These are phyloP conservation scores for Apodemia duryi DNA, from an alignment of 2,888 invertebrate species.

Conservation along the genomic window DNA sequence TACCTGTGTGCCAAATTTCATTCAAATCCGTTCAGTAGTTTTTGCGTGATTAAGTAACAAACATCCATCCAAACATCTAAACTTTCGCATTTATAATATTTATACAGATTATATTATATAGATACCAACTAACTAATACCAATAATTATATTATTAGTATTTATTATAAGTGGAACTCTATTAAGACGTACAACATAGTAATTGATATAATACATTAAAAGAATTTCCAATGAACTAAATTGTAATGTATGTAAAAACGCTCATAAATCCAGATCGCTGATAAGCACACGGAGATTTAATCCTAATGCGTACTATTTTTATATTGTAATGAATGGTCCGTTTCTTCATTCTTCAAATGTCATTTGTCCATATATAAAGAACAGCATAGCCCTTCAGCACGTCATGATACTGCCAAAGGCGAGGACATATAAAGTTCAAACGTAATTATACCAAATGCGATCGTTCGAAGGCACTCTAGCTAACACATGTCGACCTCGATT, in stretches of 20 bases:
- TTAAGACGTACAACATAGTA: neutral
- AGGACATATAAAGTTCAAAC: constrained; percentile 68
- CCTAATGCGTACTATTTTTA: constrained; percentile 6
- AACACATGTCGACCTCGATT: constrained; percentile 61
- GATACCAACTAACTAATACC: no score
- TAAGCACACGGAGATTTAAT: neutral
- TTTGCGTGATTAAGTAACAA: no score
- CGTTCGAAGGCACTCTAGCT: constrained; percentile 62
- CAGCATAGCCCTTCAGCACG: constrained; percentile 34
- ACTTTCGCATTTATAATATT: no score
- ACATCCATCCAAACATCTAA: no score
- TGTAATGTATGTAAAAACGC: constrained; percentile 1
- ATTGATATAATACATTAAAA: neutral
- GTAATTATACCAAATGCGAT: constrained; percentile 75
- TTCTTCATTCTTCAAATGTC: constrained; percentile 15
- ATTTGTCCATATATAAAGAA: constrained; percentile 29
- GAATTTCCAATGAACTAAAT: constrained; percentile 4
- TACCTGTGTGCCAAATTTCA: no score
- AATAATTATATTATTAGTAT: no score
- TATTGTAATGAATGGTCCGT: neutral
- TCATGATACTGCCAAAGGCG: constrained; percentile 49
- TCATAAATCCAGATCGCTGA: constrained; percentile 3
- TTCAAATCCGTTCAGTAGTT: no score
- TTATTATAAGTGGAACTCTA: no score
- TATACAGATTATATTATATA: no score